Percentiles rank a stretch among this genome's conserved stretches.
phyloP scores from a whole-genome alignment of 2,113 vertebrate genomes.

The Epinephelus moara region DNA sequence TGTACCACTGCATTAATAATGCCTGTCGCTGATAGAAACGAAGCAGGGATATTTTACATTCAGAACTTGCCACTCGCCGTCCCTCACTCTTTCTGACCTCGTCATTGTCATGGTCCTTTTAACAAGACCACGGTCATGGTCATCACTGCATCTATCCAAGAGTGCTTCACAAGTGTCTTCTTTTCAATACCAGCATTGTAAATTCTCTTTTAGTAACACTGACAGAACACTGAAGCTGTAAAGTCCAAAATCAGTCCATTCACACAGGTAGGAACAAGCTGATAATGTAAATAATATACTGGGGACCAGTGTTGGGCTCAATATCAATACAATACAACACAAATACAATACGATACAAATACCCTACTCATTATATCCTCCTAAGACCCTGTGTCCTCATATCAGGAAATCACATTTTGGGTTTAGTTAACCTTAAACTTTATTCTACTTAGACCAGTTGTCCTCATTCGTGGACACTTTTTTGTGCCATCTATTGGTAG shows the following conservation, averaged over 20 bases:
- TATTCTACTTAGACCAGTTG: too few relatives aligned
- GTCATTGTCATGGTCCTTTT: background rate
- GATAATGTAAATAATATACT: background rate
- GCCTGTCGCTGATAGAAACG: slow-evolving; percentile 38
- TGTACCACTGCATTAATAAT: slow-evolving; percentile 74
- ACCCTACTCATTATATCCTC: too few relatives aligned
- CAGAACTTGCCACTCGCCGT: slow-evolving; percentile 7
- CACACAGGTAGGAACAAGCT: background rate
- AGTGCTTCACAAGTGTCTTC: background rate
- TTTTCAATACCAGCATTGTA: background rate
- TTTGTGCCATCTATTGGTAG: too few relatives aligned
- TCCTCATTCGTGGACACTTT: too few relatives aligned
- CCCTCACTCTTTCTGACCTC: background rate
- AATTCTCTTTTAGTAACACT: background rate
- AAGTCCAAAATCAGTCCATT: background rate
- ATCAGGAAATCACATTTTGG: too few relatives aligned
- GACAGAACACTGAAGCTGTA: background rate
- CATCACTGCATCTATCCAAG: background rate
- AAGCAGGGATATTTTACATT: slow-evolving; percentile 39
- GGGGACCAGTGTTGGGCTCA: background rate
- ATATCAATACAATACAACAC: background rate
- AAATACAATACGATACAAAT: too few relatives aligned
- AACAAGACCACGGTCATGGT: slow-evolving; percentile 1
- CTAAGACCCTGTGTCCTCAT: too few relatives aligned
- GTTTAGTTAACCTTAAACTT: too few relatives aligned